Evolutionary conservation across 53 echinoderm and acorn worm species (phyloP).

Genomic region (Luidia sarsii): DNA sequence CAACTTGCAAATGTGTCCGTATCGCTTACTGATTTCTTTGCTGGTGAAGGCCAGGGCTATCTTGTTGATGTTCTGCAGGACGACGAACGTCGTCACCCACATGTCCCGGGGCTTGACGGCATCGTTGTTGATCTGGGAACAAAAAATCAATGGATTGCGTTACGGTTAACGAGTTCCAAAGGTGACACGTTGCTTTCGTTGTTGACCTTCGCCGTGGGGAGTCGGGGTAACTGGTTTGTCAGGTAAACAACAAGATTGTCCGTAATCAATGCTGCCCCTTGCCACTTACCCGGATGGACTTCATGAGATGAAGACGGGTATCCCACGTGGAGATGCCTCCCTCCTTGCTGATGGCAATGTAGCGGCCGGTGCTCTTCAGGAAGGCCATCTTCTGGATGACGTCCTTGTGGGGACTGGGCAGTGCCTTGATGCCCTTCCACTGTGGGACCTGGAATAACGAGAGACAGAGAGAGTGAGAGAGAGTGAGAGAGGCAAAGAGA

Average conservation of each 20-base stretch:
- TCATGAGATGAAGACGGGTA: conserved; percentile 74
- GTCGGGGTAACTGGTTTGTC: too few species aligned
- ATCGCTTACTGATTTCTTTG: conserved; percentile 90
- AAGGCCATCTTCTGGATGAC: conserved; percentile 81
- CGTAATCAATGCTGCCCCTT: too few species aligned
- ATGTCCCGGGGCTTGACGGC: conserved; percentile 95
- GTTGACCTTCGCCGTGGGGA: too few species aligned
- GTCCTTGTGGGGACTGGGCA: conserved; percentile 94
- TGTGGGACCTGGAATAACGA: conserved; percentile 92
- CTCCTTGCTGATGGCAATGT: conserved; percentile 92
- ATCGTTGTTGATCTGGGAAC: conserved; percentile 80
- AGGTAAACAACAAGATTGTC: too few species aligned
- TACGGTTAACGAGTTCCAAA: too few species aligned
- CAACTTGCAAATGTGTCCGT: too few species aligned
- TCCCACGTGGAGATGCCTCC: conserved; percentile 96
- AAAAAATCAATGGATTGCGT: too few species aligned
- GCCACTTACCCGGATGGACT: conserved; percentile 75
- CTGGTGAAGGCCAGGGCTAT: conserved; percentile 97
- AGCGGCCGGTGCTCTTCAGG: conserved; percentile 88
- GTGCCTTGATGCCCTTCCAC: conserved; percentile 89
- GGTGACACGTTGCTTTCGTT: too few species aligned
- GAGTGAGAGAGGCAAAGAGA: too few species aligned
- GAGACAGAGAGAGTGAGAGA: too few species aligned
- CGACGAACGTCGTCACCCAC: conserved; percentile 97
- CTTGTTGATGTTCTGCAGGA: conserved; percentile 95